Evolutionary conservation across 2,797 vertebrate species (phyloP).

Genomic region (Tenualosa ilisha): DNA sequence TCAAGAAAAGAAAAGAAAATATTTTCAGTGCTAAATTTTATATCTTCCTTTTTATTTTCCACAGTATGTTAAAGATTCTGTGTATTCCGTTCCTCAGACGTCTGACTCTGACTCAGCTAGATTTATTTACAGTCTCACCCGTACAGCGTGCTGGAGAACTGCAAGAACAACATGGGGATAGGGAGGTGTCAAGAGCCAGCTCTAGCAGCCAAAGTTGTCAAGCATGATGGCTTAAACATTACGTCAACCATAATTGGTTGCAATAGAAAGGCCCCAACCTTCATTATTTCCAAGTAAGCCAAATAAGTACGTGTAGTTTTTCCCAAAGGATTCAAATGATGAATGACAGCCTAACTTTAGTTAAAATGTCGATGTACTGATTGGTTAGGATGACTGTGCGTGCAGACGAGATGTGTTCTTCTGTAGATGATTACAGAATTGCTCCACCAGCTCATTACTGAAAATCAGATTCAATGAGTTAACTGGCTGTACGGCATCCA

Average conservation of each 20-base stretch:
- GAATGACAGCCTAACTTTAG: neutral
- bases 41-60: neutral
- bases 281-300: neutral
- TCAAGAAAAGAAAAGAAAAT: neutral
- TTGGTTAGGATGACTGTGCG: constrained; percentile 38
- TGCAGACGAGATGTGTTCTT: constrained; percentile 54
- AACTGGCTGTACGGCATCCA: constrained; percentile 53
- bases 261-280: neutral
- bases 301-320: neutral
- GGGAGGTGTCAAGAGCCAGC: neutral
- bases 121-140: neutral
- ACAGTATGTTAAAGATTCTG: neutral
- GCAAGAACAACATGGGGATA: neutral
- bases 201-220: neutral
- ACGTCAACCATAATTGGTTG: neutral
- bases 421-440: constrained; percentile 54
- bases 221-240: constrained; percentile 7
- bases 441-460: constrained; percentile 61
- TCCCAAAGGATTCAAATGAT: neutral
- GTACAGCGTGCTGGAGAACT: neutral
- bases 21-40: neutral
- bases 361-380: neutral
- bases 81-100: neutral
- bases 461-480: constrained; percentile 67
- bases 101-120: neutral